Evolutionary conservation across 1,140 invertebrate genomes (phyloP), one percentile per base, ranked within the genome.

Genomic region (Drosophila auraria): DNA sequence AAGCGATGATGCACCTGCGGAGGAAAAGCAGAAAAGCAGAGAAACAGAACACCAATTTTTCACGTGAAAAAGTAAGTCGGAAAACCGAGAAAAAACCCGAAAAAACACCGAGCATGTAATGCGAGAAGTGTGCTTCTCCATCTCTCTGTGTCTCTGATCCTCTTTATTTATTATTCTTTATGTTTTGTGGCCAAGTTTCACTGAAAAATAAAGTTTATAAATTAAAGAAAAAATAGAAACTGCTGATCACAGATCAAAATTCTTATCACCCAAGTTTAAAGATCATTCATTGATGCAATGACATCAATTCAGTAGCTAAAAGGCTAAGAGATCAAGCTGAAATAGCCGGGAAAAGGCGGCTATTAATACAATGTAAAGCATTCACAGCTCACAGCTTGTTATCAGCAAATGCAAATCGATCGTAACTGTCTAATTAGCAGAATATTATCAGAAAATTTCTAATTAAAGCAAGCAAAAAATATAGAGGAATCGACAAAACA

Each of bases 1-100:
- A 17, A 17, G 14, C 11, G 45, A 36, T n/a, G 36, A 40, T 57
- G 27, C 83, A 87, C 83, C 83, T 87, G 83, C 78, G 61, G 42
- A 64, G 60, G 58, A 27, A 75, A 36, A 3, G 33, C 33, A 59
- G 30, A 12, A 75, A 36, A 11, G 33, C 33, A 59, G 30, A 8
- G 25, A 58, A 45, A 47, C 8, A 53, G 63, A 66, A 50, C 62
- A 57, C 38, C 20, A 57, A 57, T 23, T 40, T 72, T 73, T 50
- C 70, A 60, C 25, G 45, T 60, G 53, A 73, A 73, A 73, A 73
- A 44, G 38, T 15, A 50, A 49, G 33, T 25, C 25, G 36, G 40
- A 70, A 68, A 66, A 64, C 27, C 14, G 23, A 17, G 36, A 14
- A 17, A 56, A 23, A 27, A 58, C 44, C 54, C 11, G 3, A 42